These are phyloP conservation scores for Panzeria rudis DNA, from an alignment of 2,888 invertebrate species.

Conservation along the genomic window DNA sequence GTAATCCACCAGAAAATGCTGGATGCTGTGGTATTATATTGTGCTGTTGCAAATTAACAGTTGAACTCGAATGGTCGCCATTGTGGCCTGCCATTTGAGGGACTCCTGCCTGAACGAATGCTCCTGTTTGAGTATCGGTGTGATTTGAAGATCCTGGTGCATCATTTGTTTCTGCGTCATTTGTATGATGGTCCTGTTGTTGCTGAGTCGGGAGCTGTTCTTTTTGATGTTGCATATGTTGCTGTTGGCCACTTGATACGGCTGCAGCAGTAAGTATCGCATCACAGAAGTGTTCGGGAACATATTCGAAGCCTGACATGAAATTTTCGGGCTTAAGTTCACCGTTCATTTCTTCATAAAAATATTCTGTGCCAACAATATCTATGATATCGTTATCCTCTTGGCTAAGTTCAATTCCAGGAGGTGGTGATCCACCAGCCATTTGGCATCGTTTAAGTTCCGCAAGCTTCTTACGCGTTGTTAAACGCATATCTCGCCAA, in stretches of 20 bases:
- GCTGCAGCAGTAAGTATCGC: slow-evolving; percentile 82
- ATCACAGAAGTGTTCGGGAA: slow-evolving; percentile 82
- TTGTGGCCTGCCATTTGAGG: slow-evolving; percentile 79
- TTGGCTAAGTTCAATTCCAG: slow-evolving; percentile 82
- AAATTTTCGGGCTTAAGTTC: slow-evolving; percentile 82
- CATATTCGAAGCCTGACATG: slow-evolving; percentile 82
- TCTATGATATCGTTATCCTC: slow-evolving; percentile 83
- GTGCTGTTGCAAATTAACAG: slow-evolving; percentile 77
- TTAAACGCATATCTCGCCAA: slow-evolving; percentile 83
- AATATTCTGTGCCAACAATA: slow-evolving; percentile 82
- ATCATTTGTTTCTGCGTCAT: slow-evolving; percentile 81
- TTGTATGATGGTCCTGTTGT: slow-evolving; percentile 81
- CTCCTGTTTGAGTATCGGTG: slow-evolving; percentile 77
- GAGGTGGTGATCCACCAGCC: slow-evolving; percentile 82
- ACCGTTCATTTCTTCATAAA: slow-evolving; percentile 83
- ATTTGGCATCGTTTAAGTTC: slow-evolving; percentile 82
- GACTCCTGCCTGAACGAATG: slow-evolving; percentile 78
- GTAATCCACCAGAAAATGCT: slow-evolving; percentile 79
- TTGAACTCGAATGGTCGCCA: slow-evolving; percentile 76
- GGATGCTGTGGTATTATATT: slow-evolving; percentile 80
- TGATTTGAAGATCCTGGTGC: slow-evolving; percentile 81
- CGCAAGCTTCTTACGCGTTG: slow-evolving; percentile 82
- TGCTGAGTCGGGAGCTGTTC: slow-evolving; percentile 79
- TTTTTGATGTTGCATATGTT: slow-evolving; percentile 79
- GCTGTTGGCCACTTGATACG: slow-evolving; percentile 79